Evolutionary conservation across 2,888 invertebrate genomes (phyloP).

Genomic region (Ennomos fuscantarius): DNA sequence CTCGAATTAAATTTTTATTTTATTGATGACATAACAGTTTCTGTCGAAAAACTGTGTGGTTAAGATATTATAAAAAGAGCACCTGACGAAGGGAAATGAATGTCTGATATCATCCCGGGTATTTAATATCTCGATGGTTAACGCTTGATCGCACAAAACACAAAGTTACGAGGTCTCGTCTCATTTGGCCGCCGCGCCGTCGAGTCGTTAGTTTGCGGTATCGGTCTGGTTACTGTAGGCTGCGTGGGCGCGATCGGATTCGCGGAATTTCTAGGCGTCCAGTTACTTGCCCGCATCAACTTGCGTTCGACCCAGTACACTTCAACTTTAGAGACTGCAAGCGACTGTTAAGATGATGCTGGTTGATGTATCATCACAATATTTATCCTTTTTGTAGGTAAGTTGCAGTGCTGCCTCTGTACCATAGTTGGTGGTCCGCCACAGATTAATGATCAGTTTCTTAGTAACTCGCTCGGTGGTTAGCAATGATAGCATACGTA

Average conservation of each 20-base stretch:
- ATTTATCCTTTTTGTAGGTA: not conserved
- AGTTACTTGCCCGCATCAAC: conserved; percentile 26
- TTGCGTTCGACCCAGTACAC: conserved; percentile 15
- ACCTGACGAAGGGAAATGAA: too few species aligned
- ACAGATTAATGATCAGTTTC: conserved; percentile 4
- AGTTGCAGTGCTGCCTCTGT: not conserved
- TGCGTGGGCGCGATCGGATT: conserved; percentile 54
- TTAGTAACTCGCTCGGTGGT: conserved; percentile 10
- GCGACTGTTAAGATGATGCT: too few species aligned
- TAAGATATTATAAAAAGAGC: too few species aligned
- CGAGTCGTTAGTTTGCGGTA: conserved; percentile 44
- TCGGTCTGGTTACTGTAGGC: conserved; percentile 40
- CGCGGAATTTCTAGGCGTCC: conserved; percentile 51
- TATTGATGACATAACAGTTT: too few species aligned
- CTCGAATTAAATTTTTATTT: too few species aligned
- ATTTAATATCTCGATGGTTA: conserved; percentile 17
- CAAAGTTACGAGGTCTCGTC: conserved; percentile 32
- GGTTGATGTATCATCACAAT: not conserved
- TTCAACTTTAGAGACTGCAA: conserved; percentile 10
- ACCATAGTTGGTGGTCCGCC: not conserved
- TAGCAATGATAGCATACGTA: conserved; percentile 42
- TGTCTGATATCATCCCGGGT: conserved; percentile 5
- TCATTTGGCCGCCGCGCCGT: conserved; percentile 34
- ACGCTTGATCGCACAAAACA: conserved; percentile 22
- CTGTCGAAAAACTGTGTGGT: too few species aligned